Base-by-base conservation (phyloP, 1,140 invertebrate species). In the Panagrolaimus sp. region DNA sequence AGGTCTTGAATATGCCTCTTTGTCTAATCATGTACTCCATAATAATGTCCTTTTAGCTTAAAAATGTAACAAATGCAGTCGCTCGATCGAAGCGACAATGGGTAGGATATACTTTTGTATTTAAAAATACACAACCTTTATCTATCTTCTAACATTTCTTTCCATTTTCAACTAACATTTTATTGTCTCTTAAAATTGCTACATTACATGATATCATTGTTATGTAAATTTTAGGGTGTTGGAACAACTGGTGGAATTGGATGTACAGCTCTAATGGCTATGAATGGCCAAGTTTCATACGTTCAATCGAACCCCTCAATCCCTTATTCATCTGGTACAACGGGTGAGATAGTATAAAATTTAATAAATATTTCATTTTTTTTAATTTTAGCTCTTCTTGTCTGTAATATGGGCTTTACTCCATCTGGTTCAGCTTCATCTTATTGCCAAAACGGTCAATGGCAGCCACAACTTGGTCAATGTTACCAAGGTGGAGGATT, bases 81-180 rank as follows among this genome's bases (percentile, higher is more conserved):
- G 51, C 27, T 3, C 51, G 51, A 16, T 13, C 11, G n/a, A 57
- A 57, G 51, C 51, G 51, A 25, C 51, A 57, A 57, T 23, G 51
- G 20, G 20, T 23, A 27, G 51, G 31, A 38, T 38, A 38, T 57
- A 57, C n/a, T 20, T 27, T 27, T n/a, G n/a, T n/a, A 8, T 16
- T 0, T 13, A 23, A 57, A 57, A n/a, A 13, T 57, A 25, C 51
- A 25, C n/a, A 2, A 57, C n/a, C 51, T 57, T 20, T 57, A 25
- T 57, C 27, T 57, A 20, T 27, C 20, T 27, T 25, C 51, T 57
- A 57, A 25, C 51, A 57, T 25, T 57, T 20, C 51, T 57, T 57
- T 11, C 27, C 8, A 57, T 25, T 57, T 57, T 57, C 51, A 57
- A n/a, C 13, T 27, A 57, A 57, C 51, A 25, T 57, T 57, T 57